phyloP scores from a whole-genome alignment of 2,888 invertebrate species.

The Blastobasis lacticolella region DNA sequence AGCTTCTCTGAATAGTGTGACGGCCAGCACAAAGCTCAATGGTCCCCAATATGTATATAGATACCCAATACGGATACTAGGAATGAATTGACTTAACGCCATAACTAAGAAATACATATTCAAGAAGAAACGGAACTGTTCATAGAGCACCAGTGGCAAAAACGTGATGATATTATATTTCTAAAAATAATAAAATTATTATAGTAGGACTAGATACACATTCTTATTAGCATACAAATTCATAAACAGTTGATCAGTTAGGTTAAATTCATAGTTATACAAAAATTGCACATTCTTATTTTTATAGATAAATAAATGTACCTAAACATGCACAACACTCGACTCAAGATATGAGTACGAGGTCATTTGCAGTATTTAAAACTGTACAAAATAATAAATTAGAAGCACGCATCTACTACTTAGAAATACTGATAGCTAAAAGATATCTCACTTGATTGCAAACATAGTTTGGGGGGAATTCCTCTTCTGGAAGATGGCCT shows the following conservation, averaged over 20 bases:
- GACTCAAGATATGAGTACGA: no score
- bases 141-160: constrained; percentile 93
- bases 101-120: constrained; percentile 98
- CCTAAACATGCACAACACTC: no score
- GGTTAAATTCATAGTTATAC: no score
- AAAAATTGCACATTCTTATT: no score
- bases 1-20: constrained; percentile 97
- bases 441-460: constrained; percentile 83
- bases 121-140: constrained; percentile 99
- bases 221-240: neutral
- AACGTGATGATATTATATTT: constrained; percentile 97
- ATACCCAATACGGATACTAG: constrained; percentile 96
- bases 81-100: constrained; percentile 98
- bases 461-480: constrained; percentile 95
- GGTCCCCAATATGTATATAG: constrained; percentile 99
- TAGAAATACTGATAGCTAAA: no score
- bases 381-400: no score
- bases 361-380: no score
- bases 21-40: constrained; percentile 94
- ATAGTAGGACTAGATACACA: neutral
- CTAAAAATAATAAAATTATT: constrained; percentile 58
- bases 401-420: no score
- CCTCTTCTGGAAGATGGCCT: constrained; percentile 84
- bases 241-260: neutral
- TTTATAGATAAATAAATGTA: no score